Evolutionary conservation across 2,888 invertebrate species (phyloP), one percentile per base, ranked within the genome.

Genomic region (Proisotoma minuta): DNA sequence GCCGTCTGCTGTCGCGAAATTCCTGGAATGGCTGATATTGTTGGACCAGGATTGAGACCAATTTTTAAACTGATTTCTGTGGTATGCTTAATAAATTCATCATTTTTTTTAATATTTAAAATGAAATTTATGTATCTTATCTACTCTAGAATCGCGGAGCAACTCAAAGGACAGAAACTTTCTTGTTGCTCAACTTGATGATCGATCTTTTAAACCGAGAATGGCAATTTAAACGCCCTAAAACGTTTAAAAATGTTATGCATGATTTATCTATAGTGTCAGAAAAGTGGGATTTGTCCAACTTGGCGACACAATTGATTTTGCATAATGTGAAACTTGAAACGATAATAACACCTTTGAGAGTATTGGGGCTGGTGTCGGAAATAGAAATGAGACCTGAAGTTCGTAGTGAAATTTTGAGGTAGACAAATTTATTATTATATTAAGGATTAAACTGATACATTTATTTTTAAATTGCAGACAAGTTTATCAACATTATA

Each of bases 241-340:
- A 18, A 22, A 8, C 29, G n/a, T 59, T 68, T 5, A 29, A 52
- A 23, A 51, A 24, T 1, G 48, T 57, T 0, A 12, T 68, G 20
- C n/a, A 51, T 1, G 63, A 65, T 29, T 20, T 64, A 1, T 24
- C 57, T 2, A 12, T 18, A 20, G 34, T 71, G 15, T 73, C 73
- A 2, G 26, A 49, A 22, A 60, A 69, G 1, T 69, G 73, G 69
- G 71, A 74, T 53, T 48, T 74, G 10, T 71, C 60, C 2, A 49
- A 34, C 28, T 50, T 69, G n/a, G 62, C 59, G 0, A 40, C 51
- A 1, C 61, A 63, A 34, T 48, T 71, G 12, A 52, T 70, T 10
- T 12, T 73, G 15, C 59, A 62, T 8, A 64, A 63, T 59, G 23
- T 56, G 12, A 4, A 43, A 4, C 5, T 18, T 4, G 43, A 43